Percentiles rank a stretch among this genome's conserved stretches.
phyloP scores from a whole-genome alignment of 2,113 vertebrate genomes.

The Aegotheles bennettii region DNA sequence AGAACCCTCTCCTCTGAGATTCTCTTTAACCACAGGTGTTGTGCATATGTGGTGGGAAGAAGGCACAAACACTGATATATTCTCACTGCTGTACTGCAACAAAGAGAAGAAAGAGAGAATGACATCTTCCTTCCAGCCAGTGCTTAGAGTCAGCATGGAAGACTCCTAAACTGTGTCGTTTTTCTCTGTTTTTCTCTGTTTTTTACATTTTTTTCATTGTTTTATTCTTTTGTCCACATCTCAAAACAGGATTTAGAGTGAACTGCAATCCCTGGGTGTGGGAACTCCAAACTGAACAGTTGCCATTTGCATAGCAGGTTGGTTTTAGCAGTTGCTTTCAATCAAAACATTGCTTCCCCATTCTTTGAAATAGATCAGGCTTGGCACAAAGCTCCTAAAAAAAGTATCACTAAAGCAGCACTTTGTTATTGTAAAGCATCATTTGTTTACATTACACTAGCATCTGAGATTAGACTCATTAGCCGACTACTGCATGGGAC shows the following conservation, averaged over 20 bases:
- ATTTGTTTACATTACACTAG: background rate
- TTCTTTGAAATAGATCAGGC: background rate
- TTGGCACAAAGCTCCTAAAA: background rate
- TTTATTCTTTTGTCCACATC: background rate
- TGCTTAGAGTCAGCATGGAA: background rate
- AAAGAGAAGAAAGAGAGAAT: background rate
- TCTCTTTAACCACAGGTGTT: conserved; percentile 3
- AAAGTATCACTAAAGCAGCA: background rate
- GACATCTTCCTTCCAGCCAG: background rate
- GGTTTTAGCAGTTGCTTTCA: background rate
- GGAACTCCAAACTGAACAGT: background rate
- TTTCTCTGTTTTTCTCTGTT: background rate
- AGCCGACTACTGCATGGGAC: background rate
- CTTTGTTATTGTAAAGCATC: background rate
- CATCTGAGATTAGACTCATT: background rate
- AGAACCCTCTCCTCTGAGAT: background rate
- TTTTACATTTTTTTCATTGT: background rate
- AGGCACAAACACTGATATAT: background rate
- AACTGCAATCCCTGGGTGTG: background rate
- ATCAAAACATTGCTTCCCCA: background rate
- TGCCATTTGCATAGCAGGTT: background rate
- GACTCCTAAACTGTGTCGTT: background rate
- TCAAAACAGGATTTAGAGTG: background rate
- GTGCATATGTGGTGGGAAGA: background rate
- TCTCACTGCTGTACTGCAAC: background rate